These are phyloP conservation scores for Lagopus muta DNA, from an alignment of 2,113 vertebrate genomes.

Conservation along the genomic window DNA sequence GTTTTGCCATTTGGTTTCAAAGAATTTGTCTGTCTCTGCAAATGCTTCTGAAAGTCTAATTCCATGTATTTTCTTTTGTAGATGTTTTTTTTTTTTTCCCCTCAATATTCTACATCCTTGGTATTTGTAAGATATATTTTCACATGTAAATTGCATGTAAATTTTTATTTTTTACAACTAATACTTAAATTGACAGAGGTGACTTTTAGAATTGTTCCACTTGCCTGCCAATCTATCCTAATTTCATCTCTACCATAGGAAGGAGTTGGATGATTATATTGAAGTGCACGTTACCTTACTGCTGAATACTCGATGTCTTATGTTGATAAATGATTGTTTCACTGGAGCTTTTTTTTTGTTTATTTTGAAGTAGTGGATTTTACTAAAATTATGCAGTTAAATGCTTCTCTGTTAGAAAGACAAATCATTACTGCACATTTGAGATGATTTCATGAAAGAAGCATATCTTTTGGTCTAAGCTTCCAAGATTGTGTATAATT, in stretches of 20 bases:
- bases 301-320: background rate
- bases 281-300: background rate
- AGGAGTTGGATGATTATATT: background rate
- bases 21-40: background rate
- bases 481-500: background rate
- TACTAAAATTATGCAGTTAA: background rate
- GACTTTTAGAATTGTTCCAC: background rate
- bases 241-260: background rate
- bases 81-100: background rate
- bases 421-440: background rate
- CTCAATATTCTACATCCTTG: background rate
- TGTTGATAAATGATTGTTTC: background rate
- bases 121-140: background rate
- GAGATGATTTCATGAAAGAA: background rate
- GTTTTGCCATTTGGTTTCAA: constrained; percentile 6
- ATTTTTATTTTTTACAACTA: background rate
- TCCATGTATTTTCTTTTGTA: background rate
- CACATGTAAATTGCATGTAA: too few relatives aligned
- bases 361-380: background rate
- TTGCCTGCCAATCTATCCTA: too few relatives aligned
- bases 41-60: background rate
- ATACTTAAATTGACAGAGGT: background rate
- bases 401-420: background rate
- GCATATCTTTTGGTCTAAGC: background rate
- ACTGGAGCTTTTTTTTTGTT: background rate